Base-by-base conservation (phyloP, 2,113 vertebrate species). In the Anoplopoma fimbria region DNA sequence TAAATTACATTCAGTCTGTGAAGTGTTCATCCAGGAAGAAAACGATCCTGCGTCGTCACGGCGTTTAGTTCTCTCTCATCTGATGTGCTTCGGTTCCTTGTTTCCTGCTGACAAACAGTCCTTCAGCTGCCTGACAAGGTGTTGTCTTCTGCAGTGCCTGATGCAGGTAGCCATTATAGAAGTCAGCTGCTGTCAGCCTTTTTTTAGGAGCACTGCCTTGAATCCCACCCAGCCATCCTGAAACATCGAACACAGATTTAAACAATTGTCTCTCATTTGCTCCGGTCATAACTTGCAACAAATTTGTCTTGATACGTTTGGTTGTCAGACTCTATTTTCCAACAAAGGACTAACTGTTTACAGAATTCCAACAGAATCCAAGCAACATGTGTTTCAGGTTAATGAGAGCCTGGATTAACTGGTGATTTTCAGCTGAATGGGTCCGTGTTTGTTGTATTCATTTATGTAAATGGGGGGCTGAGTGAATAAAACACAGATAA, bases 91-190 rank as follows among this genome's bases (percentile, higher is more conserved):
- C 40, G 8, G 4, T 27, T 71, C 19, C 51, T 25, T 80, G 85
- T 80, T 85, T 94, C 70, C 95, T 93, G 25, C 97, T 98, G 75
- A 96, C 87, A 92, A 99, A 99, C 62, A 83, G 91, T 79, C 95
- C 95, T 0, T 89, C 92, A 10, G 45, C 47, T 19, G 77, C 84
- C 45, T 51, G 29, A 15, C 13, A 6, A 4, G 0, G 19, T 9
- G 23, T 3, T 8, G 10, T n/a, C 21, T n/a, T 23, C 80, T 94
- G 92, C 87, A 95, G 38, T 23, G 78, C 86, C 49, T 88, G 93
- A 65, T 99, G 98, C 83, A 99, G 94, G 84, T 99, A 99, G 10
- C 98, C 98, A 0, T 99, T 99, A 85, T 98, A 97, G 93, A 99
- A 99, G 86, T 99, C 98, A 31, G 93, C 47, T 31, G 98, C 97